phyloP scores from a whole-genome alignment of 2,113 vertebrate species.

The Hippocampus guttulatus region DNA sequence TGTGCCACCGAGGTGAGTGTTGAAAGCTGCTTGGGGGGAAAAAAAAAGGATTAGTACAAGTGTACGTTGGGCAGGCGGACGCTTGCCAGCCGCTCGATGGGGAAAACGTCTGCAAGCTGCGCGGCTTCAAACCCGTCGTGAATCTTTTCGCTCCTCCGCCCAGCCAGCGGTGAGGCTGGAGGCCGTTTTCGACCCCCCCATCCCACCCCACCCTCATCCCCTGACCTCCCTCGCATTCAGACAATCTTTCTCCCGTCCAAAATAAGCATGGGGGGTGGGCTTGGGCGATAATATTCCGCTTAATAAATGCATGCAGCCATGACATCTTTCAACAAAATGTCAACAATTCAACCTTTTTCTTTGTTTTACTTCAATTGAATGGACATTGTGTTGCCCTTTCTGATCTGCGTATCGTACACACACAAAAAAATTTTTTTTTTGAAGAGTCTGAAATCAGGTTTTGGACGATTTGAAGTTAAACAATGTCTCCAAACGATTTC shows the following conservation, averaged over 20 bases:
- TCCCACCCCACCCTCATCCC: neutral
- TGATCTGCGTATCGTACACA: too few relatives aligned
- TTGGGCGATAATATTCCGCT: neutral
- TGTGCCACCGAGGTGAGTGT: constrained; percentile 70
- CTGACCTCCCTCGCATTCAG: constrained; percentile 13
- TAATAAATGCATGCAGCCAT: too few relatives aligned
- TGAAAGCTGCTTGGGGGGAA: constrained; percentile 72
- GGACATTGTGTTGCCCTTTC: too few relatives aligned
- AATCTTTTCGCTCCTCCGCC: constrained; percentile 56
- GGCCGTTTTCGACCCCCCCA: constrained; percentile 33
- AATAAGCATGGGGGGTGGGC: constrained; percentile 1
- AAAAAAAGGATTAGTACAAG: constrained; percentile 68
- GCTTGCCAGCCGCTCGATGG: constrained; percentile 69
- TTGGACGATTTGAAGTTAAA: too few relatives aligned
- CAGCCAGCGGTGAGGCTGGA: constrained; percentile 37
- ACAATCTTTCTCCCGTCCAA: constrained; percentile 1
- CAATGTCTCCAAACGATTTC: too few relatives aligned
- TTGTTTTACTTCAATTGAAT: too few relatives aligned
- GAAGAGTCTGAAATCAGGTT: too few relatives aligned
- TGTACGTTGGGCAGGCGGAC: constrained; percentile 72
- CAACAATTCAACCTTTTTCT: too few relatives aligned
- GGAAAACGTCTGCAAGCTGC: constrained; percentile 71
- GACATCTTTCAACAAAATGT: too few relatives aligned
- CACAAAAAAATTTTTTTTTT: too few relatives aligned
- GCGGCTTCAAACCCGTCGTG: constrained; percentile 48